phyloP scores from a whole-genome alignment of 1,140 invertebrate genomes.

The Ladona fulva region DNA sequence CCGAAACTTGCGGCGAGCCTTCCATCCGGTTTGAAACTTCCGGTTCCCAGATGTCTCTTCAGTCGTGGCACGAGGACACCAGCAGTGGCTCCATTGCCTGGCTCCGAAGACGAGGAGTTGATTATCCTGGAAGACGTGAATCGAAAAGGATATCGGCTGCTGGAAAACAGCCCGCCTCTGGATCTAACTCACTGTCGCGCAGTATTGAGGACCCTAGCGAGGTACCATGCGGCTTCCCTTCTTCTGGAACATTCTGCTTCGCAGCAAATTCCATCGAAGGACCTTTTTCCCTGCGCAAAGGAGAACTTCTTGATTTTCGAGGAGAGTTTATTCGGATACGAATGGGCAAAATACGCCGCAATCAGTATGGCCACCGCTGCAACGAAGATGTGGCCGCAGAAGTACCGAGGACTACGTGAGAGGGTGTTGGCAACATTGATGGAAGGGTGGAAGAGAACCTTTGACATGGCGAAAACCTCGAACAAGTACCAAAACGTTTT shows the following conservation, averaged over 20 bases:
- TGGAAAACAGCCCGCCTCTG: constrained; percentile 34
- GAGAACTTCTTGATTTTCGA: constrained; percentile 39
- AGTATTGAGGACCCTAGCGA: constrained; percentile 41
- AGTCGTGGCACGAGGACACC: constrained; percentile 20
- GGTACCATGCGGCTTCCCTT: constrained; percentile 43
- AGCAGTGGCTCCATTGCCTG: constrained; percentile 35
- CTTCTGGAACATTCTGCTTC: constrained; percentile 37
- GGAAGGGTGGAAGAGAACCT: constrained; percentile 33
- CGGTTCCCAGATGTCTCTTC: constrained; percentile 24
- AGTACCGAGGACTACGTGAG: constrained; percentile 29
- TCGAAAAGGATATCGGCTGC: constrained; percentile 32
- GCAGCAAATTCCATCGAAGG: constrained; percentile 26
- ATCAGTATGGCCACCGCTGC: constrained; percentile 38
- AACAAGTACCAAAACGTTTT: constrained; percentile 43
- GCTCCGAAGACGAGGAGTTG: constrained; percentile 35
- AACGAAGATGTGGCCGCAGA: constrained; percentile 37
- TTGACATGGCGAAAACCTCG: constrained; percentile 40
- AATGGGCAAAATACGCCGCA: constrained; percentile 30
- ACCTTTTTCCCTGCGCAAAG: constrained; percentile 27
- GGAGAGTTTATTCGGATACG: constrained; percentile 39
- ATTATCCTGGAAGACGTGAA: constrained; percentile 41
- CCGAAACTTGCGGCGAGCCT: constrained; percentile 28
- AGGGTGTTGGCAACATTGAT: constrained; percentile 28
- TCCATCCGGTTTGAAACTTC: background rate
- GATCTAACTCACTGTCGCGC: constrained; percentile 40